phyloP scores from a whole-genome alignment of 2,888 invertebrate genomes.

The Nasonovia ribisnigri region DNA sequence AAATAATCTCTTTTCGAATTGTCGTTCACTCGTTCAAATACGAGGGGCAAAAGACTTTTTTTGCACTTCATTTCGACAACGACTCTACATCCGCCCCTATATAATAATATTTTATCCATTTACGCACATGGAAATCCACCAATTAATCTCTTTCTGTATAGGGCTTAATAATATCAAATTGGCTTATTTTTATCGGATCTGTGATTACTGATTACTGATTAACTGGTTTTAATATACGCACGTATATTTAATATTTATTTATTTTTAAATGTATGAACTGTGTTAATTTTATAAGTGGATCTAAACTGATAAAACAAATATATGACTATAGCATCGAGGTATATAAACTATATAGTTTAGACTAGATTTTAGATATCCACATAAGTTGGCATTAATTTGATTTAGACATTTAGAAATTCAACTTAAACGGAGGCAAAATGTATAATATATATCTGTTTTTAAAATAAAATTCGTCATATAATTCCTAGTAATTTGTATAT shows the following conservation, averaged over 20 bases:
- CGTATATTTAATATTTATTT: neutral
- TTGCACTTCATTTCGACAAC: neutral
- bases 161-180: neutral
- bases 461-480: neutral
- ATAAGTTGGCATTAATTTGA: no score
- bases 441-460: no score
- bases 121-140: neutral
- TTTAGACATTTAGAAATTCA: no score
- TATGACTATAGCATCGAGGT: no score
- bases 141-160: neutral
- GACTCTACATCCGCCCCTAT: neutral
- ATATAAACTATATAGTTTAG: no score
- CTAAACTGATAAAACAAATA: no score
- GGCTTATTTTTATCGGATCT: slow-evolving; percentile 1
- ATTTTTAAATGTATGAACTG: no score
- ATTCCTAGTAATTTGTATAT: neutral
- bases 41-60: slow-evolving; percentile 6
- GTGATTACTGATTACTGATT: neutral
- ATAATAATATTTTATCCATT: neutral
- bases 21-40: neutral
- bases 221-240: neutral
- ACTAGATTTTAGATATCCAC: no score
- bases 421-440: no score
- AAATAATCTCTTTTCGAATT: slow-evolving; percentile 20
- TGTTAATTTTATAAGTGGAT: no score